Base-by-base conservation (phyloP, 2,797 vertebrate genomes). In the Pipistrellus pipistrellus region DNA sequence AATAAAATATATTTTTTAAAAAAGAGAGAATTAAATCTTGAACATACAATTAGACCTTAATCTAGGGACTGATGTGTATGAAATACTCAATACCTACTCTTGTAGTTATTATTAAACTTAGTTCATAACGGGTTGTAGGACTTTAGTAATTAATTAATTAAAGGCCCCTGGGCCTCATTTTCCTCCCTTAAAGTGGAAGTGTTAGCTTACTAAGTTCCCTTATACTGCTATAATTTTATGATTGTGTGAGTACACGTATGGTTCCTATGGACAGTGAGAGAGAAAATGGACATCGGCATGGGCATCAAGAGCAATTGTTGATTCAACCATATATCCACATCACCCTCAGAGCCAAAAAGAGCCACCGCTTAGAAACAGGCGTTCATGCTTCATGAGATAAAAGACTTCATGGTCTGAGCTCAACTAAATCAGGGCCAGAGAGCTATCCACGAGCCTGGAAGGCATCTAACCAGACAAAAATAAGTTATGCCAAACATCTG, bases 201-300 rank as follows among this genome's bases (percentile, higher is more conserved):
- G 23, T n/a, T 6, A 44, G 23, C 68, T 55, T 35, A 0, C 12
- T 6, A 32, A 41, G 2, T 84, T 41, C 44, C 25, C 46, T 15
- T 71, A 38, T 1, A 15, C 8, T 48, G 62, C 30, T 48, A 0
- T 76, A 41, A 41, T 8, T 23, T 44, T 48, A 25, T 13, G 27
- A 69, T 21, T 27, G 0, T 2, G 0, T 0, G 17, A 57, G 75
- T 68, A 21, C 8, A 12, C 0, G 6, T 0, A 0, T 32, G 27
- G 30, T 21, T n/a, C 23, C 1, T 18, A 3, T 1, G 0, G 59
- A 4, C n/a, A n/a, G 15, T 27, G 41, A 93, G 57, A 78, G 46
- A 76, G 81, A 35, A 35, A 51, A 75, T 15, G 51, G 44, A 35
- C n/a, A 3, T 38, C 38, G 35, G 0, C 38, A 48, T 18, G 5